Evolutionary conservation across 2,888 invertebrate genomes (phyloP).

Genomic region (Synanthedon myopaeformis): DNA sequence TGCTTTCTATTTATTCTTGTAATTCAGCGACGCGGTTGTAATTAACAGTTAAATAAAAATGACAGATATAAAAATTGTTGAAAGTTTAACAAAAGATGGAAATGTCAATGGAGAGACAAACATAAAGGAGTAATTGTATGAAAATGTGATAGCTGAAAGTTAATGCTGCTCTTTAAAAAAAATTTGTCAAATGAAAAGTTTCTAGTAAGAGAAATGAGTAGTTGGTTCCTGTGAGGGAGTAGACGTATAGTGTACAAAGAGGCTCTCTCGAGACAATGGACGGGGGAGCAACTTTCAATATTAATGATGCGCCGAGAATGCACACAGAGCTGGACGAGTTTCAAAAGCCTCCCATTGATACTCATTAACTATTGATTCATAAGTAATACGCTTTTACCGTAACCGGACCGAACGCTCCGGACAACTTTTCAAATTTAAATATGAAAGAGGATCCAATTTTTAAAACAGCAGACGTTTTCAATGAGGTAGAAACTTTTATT

Average conservation of each 20-base stretch:
- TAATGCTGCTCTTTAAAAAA: constrained; percentile 10
- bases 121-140: constrained; percentile 9
- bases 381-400: constrained; percentile 66
- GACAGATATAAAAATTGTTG: background rate
- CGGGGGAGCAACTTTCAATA: constrained; percentile 58
- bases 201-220: constrained; percentile 57
- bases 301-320: constrained; percentile 65
- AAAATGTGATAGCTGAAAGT: too few species aligned
- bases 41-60: background rate
- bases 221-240: constrained; percentile 42
- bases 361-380: constrained; percentile 70
- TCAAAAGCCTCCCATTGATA: constrained; percentile 63
- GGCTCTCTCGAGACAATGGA: constrained; percentile 58
- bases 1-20: constrained; percentile 4
- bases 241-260: constrained; percentile 56
- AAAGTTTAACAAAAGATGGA: background rate
- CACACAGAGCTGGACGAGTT: constrained; percentile 50
- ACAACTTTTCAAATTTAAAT: constrained; percentile 29
- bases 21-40: constrained; percentile 1
- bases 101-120: background rate
- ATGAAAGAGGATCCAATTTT: constrained; percentile 41
- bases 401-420: constrained; percentile 15
- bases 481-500: background rate
- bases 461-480: constrained; percentile 15
- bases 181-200: constrained; percentile 39